Conservation (phyloP, 2,797 vertebrate genomes). For the Enteromius paludinosus region DNA sequence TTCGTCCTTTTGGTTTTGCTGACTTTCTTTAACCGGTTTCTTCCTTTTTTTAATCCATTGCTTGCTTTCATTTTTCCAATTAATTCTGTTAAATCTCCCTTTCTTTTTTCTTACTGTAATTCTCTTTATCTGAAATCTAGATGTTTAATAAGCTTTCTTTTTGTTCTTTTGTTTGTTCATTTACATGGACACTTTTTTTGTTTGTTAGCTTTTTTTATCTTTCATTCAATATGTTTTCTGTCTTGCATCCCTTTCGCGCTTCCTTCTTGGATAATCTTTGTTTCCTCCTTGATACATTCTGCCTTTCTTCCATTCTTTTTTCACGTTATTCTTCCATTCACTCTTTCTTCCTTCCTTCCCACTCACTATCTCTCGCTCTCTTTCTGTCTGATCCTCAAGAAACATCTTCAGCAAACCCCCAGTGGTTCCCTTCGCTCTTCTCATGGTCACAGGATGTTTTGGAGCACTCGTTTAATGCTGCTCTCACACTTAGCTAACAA, state of each 20-base stretch:
- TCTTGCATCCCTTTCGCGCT: not conserved
- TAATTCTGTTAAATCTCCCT: not conserved
- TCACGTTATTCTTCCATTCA: not conserved
- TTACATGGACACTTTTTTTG: too few species aligned
- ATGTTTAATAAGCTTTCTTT: not conserved
- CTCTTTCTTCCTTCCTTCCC: not conserved
- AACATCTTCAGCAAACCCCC: conserved; percentile 10
- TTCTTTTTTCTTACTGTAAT: not conserved
- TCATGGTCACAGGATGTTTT: not conserved
- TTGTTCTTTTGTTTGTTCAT: too few species aligned
- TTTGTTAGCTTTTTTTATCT: not conserved
- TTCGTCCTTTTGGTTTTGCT: not conserved
- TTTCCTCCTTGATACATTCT: not conserved
- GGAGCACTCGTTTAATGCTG: not conserved
- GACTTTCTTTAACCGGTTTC: not conserved
- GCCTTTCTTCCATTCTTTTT: not conserved
- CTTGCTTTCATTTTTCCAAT: too few species aligned
- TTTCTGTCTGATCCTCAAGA: conserved; percentile 2
- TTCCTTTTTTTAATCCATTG: not conserved
- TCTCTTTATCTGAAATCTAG: too few species aligned
- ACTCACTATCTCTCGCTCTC: not conserved
- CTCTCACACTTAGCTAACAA: conserved; percentile 15
- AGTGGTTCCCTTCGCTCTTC: conserved; percentile 17
- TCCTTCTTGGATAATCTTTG: not conserved
- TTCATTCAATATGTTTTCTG: not conserved